Evolutionary conservation across 2,888 invertebrate genomes (phyloP).

Genomic region (Piscicola geometra): DNA sequence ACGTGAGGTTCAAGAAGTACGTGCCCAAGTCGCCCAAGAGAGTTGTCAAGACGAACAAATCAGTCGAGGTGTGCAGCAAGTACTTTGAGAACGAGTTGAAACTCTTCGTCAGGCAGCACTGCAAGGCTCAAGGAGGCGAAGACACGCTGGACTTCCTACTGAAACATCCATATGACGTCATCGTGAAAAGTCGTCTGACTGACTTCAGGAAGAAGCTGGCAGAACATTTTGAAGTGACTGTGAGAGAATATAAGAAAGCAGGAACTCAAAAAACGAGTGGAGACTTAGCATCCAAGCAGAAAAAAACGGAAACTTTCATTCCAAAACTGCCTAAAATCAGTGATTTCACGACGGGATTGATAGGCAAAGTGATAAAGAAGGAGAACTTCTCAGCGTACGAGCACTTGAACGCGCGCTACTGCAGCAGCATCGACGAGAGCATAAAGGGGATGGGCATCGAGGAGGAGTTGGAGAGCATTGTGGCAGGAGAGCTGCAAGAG

Average conservation of each 20-base stretch:
- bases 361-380: not conserved
- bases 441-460: not conserved
- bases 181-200: not conserved
- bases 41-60: constrained; percentile 18
- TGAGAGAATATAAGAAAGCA: not conserved
- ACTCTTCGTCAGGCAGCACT: constrained; percentile 11
- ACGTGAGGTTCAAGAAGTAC: constrained; percentile 9
- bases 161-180: not conserved
- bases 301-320: not conserved
- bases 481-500: not conserved
- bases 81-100: constrained; percentile 8
- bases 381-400: not conserved
- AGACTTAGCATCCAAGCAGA: not conserved
- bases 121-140: not conserved
- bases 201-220: constrained; percentile 11
- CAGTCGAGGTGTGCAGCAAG: constrained; percentile 12
- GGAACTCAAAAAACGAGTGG: not conserved
- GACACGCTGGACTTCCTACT: not conserved
- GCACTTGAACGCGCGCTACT: not conserved
- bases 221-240: constrained; percentile 7
- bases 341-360: not conserved
- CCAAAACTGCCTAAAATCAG: not conserved
- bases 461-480: not conserved
- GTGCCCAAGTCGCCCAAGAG: constrained; percentile 22
- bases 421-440: not conserved